Evolutionary conservation across 2,888 invertebrate genomes (phyloP).

Genomic region (Acanthopleura granulata): DNA sequence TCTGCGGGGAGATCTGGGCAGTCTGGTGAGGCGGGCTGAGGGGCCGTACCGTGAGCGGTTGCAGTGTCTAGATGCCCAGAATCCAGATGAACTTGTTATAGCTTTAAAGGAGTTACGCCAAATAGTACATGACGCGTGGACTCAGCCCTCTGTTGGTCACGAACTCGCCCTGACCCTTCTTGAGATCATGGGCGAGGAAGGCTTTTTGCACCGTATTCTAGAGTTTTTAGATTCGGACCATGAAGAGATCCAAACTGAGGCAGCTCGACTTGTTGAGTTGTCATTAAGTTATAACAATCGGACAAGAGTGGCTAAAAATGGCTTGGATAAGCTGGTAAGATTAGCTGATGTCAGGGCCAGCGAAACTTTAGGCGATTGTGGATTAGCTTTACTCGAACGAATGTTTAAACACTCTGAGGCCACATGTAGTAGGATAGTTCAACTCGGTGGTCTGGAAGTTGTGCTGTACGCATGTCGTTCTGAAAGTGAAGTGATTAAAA

Average conservation of each 20-base stretch:
- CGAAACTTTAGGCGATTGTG: conserved; percentile 15
- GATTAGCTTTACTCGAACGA: conserved; percentile 11
- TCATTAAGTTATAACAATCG: conserved; percentile 17
- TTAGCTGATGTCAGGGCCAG: conserved; percentile 14
- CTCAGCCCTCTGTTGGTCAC: neutral
- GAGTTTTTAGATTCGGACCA: conserved; percentile 14
- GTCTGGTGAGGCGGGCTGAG: neutral
- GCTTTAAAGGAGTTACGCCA: conserved; percentile 17
- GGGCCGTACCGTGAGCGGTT: conserved; percentile 16
- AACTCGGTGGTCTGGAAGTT: conserved; percentile 16
- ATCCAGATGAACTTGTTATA: conserved; percentile 13
- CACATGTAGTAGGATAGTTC: conserved; percentile 17
- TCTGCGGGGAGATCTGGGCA: conserved; percentile 13
- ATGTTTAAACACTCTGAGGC: conserved; percentile 19
- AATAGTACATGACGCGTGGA: conserved; percentile 18
- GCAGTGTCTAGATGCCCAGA: neutral
- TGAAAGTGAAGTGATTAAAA: conserved; percentile 13
- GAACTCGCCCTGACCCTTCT: conserved; percentile 9
- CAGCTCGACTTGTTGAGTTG: conserved; percentile 13
- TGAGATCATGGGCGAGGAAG: conserved; percentile 21
- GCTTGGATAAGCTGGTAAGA: conserved; percentile 16
- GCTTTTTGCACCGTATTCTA: conserved; percentile 13
- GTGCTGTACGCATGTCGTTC: conserved; percentile 19
- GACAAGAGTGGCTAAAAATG: conserved; percentile 18
- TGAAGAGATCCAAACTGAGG: conserved; percentile 19